Base-by-base conservation (phyloP, 2,888 invertebrate genomes). In the Agrypnus murinus region DNA sequence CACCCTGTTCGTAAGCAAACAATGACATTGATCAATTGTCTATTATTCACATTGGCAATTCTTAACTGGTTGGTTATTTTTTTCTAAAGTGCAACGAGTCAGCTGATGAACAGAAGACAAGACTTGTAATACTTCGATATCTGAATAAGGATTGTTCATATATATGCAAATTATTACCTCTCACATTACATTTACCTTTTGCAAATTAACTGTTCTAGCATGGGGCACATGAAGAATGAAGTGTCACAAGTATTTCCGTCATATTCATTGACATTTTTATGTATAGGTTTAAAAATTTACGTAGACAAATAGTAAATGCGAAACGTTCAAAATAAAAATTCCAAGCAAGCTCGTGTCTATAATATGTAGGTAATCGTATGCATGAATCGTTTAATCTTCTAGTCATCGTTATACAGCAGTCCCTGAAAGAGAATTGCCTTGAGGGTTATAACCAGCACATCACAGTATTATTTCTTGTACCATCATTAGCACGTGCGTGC, bases 151-250 rank as follows among this genome's bases (percentile, higher is more conserved):
- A 69, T 69, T 76, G 69, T 75, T 76, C 74, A 76, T 75, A 74
- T 76, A 75, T 73, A 77, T 77, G 76, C 74, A 77, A 77, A 77
- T 77, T 76, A 58, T 68, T 65, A 34, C 66, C 63, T 69, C 66
- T 71, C 71, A 69, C 69, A 59, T 59, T 71, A 58, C 60, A 69
- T 62, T 57, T 65, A 31, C 45, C 32, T 31, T 12, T 53, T 65
- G 43, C 32, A 40, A 53, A 65, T 65, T 57, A 65, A 65, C 65
- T 34, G 57, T 58, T 46, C 57, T 46, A 48, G 46, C 34, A 31
- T 8, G 45, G 43, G 6, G 19, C 14, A 12, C 60, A 70, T 68
- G 72, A 74, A 69, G 72, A 70, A 74, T 72, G 68, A 69, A 48
- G 66, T 70, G 74, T 72, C 74, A 72, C 48, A 36, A 58, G 25